Evolutionary conservation across 2,888 invertebrate genomes (phyloP).

Genomic region (Eupithecia exiguata): DNA sequence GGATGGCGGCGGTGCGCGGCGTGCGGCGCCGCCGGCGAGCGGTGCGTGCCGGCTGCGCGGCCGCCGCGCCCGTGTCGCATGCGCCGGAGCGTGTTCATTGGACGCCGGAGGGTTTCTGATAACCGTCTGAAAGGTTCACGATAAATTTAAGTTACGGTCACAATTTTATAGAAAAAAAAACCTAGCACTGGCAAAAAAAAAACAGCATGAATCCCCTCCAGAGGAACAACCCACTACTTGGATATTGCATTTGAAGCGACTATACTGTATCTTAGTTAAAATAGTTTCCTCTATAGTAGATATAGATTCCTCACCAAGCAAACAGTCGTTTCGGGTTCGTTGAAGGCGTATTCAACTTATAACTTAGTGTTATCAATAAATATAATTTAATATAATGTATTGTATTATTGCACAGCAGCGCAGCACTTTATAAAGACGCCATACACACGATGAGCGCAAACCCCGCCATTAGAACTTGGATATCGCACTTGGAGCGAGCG

Average conservation of each 20-base stretch:
- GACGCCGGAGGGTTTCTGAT: constrained; percentile 94
- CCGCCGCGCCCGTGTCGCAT: constrained; percentile 80
- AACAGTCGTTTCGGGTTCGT: too few relatives aligned
- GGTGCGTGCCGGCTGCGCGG: constrained; percentile 48
- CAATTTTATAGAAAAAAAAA: neutral
- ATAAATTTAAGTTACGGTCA: neutral
- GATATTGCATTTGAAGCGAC: too few relatives aligned
- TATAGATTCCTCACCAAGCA: too few relatives aligned
- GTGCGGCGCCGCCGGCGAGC: constrained; percentile 50
- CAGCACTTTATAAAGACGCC: too few relatives aligned
- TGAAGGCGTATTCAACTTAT: too few relatives aligned
- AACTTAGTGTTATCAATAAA: too few relatives aligned
- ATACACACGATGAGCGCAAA: too few relatives aligned
- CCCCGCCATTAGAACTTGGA: constrained; percentile 90
- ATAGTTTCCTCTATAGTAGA: too few relatives aligned
- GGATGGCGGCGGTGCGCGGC: constrained; percentile 63
- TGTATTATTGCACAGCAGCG: too few relatives aligned
- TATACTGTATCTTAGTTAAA: too few relatives aligned
- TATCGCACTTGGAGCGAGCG: constrained; percentile 94
- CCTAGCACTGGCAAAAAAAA: neutral
- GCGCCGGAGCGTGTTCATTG: constrained; percentile 94
- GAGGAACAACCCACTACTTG: constrained; percentile 98
- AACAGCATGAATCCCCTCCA: too few relatives aligned
- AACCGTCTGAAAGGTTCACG: constrained; percentile 84
- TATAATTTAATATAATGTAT: too few relatives aligned